Percentiles rank a stretch among this genome's conserved stretches.
Evolutionary conservation across 1,140 invertebrate genomes (phyloP).

Genomic region (Dryas iulia): DNA sequence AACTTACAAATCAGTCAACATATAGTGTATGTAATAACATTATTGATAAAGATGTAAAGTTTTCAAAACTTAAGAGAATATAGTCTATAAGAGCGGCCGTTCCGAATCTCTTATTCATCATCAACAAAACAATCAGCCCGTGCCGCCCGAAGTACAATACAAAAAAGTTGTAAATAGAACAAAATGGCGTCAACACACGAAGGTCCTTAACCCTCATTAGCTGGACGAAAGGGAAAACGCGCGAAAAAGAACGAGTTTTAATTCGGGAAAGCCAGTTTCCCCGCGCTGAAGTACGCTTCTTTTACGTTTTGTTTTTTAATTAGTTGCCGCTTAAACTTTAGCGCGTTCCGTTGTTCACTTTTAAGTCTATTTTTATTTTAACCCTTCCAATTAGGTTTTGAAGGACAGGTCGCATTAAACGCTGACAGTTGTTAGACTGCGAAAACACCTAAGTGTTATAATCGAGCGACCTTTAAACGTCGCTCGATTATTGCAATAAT

Average conservation of each 20-base stretch:
- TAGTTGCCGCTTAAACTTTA: constrained; percentile 74
- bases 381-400: constrained; percentile 52
- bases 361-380: constrained; percentile 56
- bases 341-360: constrained; percentile 59
- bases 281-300: constrained; percentile 52
- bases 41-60: no score
- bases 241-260: constrained; percentile 69
- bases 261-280: constrained; percentile 69
- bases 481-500: constrained; percentile 18
- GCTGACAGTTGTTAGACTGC: constrained; percentile 41
- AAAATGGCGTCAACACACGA: constrained; percentile 57
- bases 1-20: no score
- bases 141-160: constrained; percentile 26
- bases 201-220: constrained; percentile 71
- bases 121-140: background rate
- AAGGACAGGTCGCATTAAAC: constrained; percentile 52
- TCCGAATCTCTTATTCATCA: background rate
- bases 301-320: constrained; percentile 73
- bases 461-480: no score
- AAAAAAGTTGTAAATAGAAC: constrained; percentile 49
- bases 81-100: background rate
- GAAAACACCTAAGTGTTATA: constrained; percentile 39
- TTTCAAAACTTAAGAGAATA: no score
- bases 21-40: no score
- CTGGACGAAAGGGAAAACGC: constrained; percentile 70